Conservation (phyloP, 2,797 vertebrate genomes). For the Echiichthys vipera region DNA sequence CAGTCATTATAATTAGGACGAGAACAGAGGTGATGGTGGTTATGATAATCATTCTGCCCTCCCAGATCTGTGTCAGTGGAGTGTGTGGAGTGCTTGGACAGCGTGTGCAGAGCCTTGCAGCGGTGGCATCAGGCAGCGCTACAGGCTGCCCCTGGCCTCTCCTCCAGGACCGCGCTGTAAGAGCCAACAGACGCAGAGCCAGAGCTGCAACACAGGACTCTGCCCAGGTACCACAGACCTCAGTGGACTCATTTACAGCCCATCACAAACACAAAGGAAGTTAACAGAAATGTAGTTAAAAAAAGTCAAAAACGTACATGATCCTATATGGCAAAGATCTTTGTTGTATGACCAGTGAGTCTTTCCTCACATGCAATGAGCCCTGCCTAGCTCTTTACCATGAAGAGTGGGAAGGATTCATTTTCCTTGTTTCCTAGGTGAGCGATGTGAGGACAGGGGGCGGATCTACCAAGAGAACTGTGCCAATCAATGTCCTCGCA, state of each 20-base stretch:
- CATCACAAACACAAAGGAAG: background rate
- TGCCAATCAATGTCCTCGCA: conserved; percentile 91
- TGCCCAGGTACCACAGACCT: conserved; percentile 86
- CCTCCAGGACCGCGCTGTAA: conserved; percentile 70
- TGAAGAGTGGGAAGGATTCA: background rate
- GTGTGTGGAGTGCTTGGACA: conserved; percentile 89
- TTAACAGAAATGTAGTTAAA: background rate
- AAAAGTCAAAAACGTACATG: too few species aligned
- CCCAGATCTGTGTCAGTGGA: conserved; percentile 90
- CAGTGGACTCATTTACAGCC: background rate
- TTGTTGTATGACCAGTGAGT: background rate
- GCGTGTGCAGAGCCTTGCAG: conserved; percentile 89
- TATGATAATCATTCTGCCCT: background rate
- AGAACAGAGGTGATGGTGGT: background rate
- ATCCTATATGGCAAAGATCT: background rate
- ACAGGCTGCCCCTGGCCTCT: conserved; percentile 74
- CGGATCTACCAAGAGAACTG: conserved; percentile 79
- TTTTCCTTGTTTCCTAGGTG: conserved; percentile 77
- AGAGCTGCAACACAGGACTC: conserved; percentile 88
- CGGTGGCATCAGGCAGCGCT: conserved; percentile 88
- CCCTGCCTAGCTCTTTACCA: background rate
- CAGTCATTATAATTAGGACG: conserved; percentile 10
- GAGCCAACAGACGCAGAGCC: conserved; percentile 86
- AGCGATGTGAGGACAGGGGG: conserved; percentile 87
- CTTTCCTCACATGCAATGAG: background rate